A percentile compares a stretch with the other conserved stretches of the same genome.
phyloP scores from a whole-genome alignment of 2,797 vertebrate genomes.

The Pangasius mekongensis region DNA sequence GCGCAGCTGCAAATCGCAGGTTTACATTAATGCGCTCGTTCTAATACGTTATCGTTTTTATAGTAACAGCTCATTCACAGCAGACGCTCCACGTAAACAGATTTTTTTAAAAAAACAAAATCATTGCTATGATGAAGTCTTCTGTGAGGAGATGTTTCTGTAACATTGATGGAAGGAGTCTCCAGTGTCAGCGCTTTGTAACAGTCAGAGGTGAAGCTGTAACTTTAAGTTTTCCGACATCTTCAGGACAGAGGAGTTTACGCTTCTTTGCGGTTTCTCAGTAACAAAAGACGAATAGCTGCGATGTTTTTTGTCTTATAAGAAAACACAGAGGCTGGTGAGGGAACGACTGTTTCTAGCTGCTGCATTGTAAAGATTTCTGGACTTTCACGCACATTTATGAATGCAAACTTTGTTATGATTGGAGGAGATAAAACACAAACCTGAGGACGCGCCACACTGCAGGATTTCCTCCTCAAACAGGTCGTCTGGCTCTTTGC shows the following conservation, averaged over 20 bases:
- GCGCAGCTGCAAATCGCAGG: neutral
- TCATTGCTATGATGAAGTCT: no score
- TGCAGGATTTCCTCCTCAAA: conserved; percentile 85
- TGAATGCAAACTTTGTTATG: neutral
- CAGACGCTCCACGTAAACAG: no score
- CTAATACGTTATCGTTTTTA: neutral
- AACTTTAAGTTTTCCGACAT: no score
- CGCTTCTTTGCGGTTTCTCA: no score
- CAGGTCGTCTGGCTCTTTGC: conserved; percentile 80
- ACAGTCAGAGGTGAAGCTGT: neutral
- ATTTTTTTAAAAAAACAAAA: no score
- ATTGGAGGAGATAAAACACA: conserved; percentile 33
- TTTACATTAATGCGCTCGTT: neutral
- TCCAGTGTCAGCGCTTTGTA: no score
- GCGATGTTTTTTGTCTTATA: no score
- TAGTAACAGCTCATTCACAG: neutral
- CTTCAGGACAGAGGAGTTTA: no score
- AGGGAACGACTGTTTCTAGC: neutral
- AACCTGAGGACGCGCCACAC: conserved; percentile 75
- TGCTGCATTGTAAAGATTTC: neutral
- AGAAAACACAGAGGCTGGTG: neutral
- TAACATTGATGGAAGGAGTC: no score
- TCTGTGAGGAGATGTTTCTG: no score
- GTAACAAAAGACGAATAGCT: no score
- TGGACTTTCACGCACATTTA: neutral